Base-by-base conservation (phyloP, 2,888 invertebrate species). In the Mantis religiosa region DNA sequence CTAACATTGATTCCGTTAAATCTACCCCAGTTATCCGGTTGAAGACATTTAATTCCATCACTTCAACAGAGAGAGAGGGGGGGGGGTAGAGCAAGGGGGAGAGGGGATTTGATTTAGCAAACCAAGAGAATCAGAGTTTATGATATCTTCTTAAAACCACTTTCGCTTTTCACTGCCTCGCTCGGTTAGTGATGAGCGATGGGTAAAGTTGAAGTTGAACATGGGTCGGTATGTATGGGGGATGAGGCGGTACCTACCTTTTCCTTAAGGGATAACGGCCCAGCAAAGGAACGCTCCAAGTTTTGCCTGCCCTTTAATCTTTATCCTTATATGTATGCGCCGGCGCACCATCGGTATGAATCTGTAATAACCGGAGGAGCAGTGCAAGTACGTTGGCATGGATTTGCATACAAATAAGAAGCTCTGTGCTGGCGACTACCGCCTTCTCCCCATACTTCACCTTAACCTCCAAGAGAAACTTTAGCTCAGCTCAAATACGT, bases 391-490 rank as follows among this genome's bases (percentile, higher is more conserved):
- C 82, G 81, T 82, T 87, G 82, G 28, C 82, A 12, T 28, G 82
- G 82, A 87, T 87, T 87, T 87, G 87, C 87, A 82, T 87, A 87
- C 87, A 87, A 87, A 87, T 87, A 87, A 87, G 87, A 87, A 82
- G 82, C 87, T 71, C 27, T 34, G n/a, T 28, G 54, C 8, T 54
- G 47, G 54, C 85, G 41, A 85, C 47, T 85, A n/a, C 47, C 85
- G 27, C 82, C 28, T 30, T 71, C 47, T 81, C 85, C 28, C n/a
- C 41, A 27, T 47, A 28, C 85, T 85, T 85, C 85, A 27, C 85
- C 47, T 85, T 47, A 41, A 27, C 54, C 47, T 54, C 83, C 54
- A 71, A 71, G 54, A 71, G 54, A 71, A 71, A 71, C 54, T 71
- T 71, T 8, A 71, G 54, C 54, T 71, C 54, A 15, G 25, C 25